phyloP scores from a whole-genome alignment of 2,113 vertebrate species.

The Cinclus cinclus region DNA sequence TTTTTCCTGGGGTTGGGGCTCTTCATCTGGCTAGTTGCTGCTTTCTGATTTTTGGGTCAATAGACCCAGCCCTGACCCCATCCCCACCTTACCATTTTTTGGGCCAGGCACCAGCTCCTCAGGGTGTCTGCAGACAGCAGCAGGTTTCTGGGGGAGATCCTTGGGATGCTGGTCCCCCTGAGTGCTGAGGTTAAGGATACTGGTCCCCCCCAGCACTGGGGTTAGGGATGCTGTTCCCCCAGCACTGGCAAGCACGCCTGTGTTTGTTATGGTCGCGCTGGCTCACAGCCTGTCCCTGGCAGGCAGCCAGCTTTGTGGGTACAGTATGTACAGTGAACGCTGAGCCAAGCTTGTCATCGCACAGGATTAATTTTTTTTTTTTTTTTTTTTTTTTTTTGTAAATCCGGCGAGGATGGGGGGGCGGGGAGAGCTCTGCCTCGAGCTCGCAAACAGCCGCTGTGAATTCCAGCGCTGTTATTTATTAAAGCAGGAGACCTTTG shows the following conservation, averaged over 20 bases:
- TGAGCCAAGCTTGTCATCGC: constrained; percentile 86
- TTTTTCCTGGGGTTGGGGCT: rapidly evolving
- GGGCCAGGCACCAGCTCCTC: not conserved
- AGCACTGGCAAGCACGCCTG: constrained; percentile 63
- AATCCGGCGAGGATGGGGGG: constrained; percentile 41
- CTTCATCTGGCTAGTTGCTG: not conserved
- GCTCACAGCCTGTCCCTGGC: constrained; percentile 82
- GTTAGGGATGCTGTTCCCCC: not conserved
- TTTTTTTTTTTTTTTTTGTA: constrained; percentile 41
- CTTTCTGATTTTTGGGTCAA: not conserved
- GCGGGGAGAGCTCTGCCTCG: constrained; percentile 20
- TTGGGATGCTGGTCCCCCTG: not conserved
- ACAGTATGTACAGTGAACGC: constrained; percentile 98
- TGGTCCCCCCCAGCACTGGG: not conserved
- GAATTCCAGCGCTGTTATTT: constrained; percentile 59
- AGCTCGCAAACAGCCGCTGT: constrained; percentile 51
- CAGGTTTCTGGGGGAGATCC: not conserved
- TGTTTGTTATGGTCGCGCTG: constrained; percentile 87
- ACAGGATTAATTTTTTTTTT: constrained; percentile 47
- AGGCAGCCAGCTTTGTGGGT: constrained; percentile 85
- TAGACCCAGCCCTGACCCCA: not conserved
- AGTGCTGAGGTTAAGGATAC: not conserved
- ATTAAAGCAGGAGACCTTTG: constrained; percentile 59
- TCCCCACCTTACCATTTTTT: not conserved
- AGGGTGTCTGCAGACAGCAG: not conserved